Base-by-base conservation (phyloP, 2,888 invertebrate genomes). In the Erynnis tages region DNA sequence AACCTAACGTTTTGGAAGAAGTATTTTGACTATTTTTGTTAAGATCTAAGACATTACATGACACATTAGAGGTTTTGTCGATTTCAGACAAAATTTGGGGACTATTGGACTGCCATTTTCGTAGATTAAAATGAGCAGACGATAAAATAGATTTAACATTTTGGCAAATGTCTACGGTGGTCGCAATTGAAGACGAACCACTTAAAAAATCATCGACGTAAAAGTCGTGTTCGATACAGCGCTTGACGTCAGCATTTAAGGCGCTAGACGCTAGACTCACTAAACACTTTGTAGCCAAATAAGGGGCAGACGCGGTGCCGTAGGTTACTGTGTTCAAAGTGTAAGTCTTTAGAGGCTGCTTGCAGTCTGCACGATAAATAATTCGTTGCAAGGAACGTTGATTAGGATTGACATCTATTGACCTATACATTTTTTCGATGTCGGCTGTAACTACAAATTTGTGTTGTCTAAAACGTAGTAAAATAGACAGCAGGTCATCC, bases 291-390 rank as follows among this genome's bases (percentile, higher is more conserved):
- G 43, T 43, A 3, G 43, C 43, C 6, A 43, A 10, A 10, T 29
- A 43, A n/a, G 43, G 41, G 2, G 41, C 41, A 2, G 41, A 60
- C 4, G 60, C 54, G 0, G 57, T 60, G 8, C 61, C 61, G 27
- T 61, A 66, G 2, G 56, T 61, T 1, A 61, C 48, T 3, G 59
- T 61, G 6, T 60, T 62, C 3, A 57, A 6, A 8, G 32, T 54
- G 10, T 41, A 41, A 8, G 27, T 41, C 16, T 41, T 27, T 25
- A 41, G n/a, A 16, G 27, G 41, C 1, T 13, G 4, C 10, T 4
- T 11, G 8, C 13, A 5, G 6, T 25, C 38, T 1, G 1, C 11
- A 6, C 38, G 38, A 27, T 14, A 41, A 16, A 41, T 11, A 25
- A 43, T 61, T 19, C 54, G 16, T 23, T 56, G 56, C 27, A 37